Evolutionary conservation across 1,140 invertebrate genomes (phyloP).

Genomic region (Drosophila bifasciata): DNA sequence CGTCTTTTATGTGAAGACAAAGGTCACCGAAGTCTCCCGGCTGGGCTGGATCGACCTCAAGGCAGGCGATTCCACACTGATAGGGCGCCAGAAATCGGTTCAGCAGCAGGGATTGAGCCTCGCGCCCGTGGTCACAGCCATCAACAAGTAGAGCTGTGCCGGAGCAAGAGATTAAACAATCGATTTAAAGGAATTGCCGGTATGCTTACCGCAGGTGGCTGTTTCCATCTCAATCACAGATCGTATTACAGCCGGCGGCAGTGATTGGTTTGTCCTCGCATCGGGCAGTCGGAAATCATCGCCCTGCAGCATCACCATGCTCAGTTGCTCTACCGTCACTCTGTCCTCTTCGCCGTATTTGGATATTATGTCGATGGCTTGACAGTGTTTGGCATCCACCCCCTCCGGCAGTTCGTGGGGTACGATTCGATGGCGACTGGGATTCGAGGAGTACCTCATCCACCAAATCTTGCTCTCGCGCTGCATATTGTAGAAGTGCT

Average conservation of each 20-base stretch:
- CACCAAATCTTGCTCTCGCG: constrained; percentile 92
- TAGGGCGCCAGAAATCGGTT: constrained; percentile 90
- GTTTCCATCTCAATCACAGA: constrained; percentile 68
- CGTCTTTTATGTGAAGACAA: constrained; percentile 85
- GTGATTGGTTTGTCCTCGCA: constrained; percentile 35
- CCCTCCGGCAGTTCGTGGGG: constrained; percentile 85
- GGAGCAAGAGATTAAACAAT: neutral
- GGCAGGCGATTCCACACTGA: constrained; percentile 68
- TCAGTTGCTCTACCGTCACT: constrained; percentile 63
- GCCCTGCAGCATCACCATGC: constrained; percentile 39
- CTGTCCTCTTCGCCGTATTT: constrained; percentile 36
- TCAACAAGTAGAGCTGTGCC: constrained; percentile 67
- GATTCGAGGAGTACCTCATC: constrained; percentile 89
- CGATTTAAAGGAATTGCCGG: neutral
- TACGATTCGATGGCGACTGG: constrained; percentile 86
- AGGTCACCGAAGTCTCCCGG: constrained; percentile 85
- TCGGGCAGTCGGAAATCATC: constrained; percentile 43
- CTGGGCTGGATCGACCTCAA: constrained; percentile 18
- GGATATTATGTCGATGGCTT: constrained; percentile 70
- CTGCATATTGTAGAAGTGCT: constrained; percentile 86
- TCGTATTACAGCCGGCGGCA: constrained; percentile 58
- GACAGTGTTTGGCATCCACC: constrained; percentile 46
- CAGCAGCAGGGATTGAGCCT: constrained; percentile 85
- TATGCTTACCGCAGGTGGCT: constrained; percentile 57
- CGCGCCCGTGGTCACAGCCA: constrained; percentile 57